Percentiles rank a stretch among this genome's conserved stretches.
Conservation (phyloP, 2,888 invertebrate genomes). For the Erebia epiphron region DNA sequence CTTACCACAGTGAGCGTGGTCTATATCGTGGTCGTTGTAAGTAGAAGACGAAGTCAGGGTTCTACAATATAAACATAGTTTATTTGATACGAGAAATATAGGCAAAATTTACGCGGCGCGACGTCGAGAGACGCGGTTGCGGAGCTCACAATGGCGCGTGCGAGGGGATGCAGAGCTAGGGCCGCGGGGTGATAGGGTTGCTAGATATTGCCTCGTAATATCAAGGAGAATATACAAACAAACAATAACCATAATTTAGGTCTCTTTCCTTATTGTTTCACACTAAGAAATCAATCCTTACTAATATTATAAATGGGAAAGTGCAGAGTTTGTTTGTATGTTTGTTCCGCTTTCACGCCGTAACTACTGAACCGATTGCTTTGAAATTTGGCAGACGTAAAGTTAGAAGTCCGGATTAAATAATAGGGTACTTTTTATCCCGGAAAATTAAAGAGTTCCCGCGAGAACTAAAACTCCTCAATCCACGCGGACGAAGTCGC, state of each 20-base stretch:
- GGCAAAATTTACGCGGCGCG: conserved; percentile 65
- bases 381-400: too few relatives aligned
- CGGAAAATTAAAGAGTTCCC: too few relatives aligned
- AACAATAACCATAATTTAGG: not conserved
- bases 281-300: too few relatives aligned
- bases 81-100: conserved; percentile 62
- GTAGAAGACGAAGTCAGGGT: conserved; percentile 44
- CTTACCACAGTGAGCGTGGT: conserved; percentile 29
- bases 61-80: conserved; percentile 65
- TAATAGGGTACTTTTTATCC: too few relatives aligned
- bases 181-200: conserved; percentile 40
- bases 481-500: too few relatives aligned
- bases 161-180: conserved; percentile 42
- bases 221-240: not conserved
- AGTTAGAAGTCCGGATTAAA: too few relatives aligned
- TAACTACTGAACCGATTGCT: too few relatives aligned
- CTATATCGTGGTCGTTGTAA: conserved; percentile 13
- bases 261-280: too few relatives aligned
- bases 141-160: conserved; percentile 60
- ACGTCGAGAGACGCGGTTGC: conserved; percentile 67
- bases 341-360: too few relatives aligned
- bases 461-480: too few relatives aligned
- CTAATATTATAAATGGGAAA: too few relatives aligned
- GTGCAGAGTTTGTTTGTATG: too few relatives aligned
- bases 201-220: conserved; percentile 19